Conservation (phyloP, 2,113 vertebrate species). For the Pseudorasbora parva region DNA sequence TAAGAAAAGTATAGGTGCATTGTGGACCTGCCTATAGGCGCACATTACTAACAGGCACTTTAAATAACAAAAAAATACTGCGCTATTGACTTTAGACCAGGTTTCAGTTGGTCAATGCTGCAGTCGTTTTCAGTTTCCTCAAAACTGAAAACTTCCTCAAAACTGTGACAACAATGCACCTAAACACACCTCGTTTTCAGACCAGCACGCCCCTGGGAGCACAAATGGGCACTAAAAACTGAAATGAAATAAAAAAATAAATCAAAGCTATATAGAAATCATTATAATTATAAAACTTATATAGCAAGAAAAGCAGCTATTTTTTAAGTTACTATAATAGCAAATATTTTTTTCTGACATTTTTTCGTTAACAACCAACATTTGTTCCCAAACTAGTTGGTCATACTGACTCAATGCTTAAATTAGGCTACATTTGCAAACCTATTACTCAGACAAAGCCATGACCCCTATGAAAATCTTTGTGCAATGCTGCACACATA, state of each 20-base stretch:
- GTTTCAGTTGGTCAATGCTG: too few relatives aligned
- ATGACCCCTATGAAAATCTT: neutral
- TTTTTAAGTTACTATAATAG: neutral
- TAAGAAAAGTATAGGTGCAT: too few relatives aligned
- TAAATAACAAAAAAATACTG: too few relatives aligned
- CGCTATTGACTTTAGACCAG: too few relatives aligned
- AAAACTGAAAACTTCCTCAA: too few relatives aligned
- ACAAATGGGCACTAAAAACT: neutral
- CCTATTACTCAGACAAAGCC: slow-evolving; percentile 9
- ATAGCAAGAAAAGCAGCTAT: neutral
- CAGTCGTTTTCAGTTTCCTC: too few relatives aligned
- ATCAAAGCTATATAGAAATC: neutral
- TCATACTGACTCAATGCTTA: neutral
- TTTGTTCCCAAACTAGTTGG: neutral
- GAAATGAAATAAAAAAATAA: neutral
- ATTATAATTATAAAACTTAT: neutral
- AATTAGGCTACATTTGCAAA: neutral
- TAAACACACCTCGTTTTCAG: too few relatives aligned
- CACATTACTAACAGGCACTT: too few relatives aligned
- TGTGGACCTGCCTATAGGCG: too few relatives aligned
- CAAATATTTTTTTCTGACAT: neutral
- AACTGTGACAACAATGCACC: too few relatives aligned
- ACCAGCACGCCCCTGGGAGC: too few relatives aligned
- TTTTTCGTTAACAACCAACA: neutral
- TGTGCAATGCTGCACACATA: neutral